A percentile compares a stretch with the other conserved stretches of the same genome.
phyloP scores from a whole-genome alignment of 2,888 invertebrate species.

The Erebia ligea region DNA sequence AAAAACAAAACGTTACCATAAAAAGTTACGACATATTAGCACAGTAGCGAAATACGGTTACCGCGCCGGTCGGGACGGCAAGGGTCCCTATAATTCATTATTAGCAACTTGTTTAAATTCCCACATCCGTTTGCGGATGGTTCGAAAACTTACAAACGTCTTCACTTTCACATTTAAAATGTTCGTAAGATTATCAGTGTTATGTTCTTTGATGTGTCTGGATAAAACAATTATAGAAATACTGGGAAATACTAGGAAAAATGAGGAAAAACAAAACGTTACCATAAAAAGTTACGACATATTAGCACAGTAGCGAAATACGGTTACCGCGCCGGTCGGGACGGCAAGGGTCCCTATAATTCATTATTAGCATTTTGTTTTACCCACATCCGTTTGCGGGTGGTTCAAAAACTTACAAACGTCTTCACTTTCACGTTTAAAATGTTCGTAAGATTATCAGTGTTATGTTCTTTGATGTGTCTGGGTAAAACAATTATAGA shows the following conservation, averaged over 20 bases:
- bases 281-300: slow-evolving; percentile 48
- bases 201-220: no score
- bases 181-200: no score
- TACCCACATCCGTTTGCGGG: slow-evolving; percentile 46
- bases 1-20: slow-evolving; percentile 46
- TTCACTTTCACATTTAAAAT: no score
- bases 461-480: no score
- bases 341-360: slow-evolving; percentile 50
- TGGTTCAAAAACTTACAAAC: no score
- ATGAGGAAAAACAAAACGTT: slow-evolving; percentile 44
- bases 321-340: slow-evolving; percentile 40
- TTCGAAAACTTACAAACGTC: no score
- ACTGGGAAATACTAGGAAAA: neutral
- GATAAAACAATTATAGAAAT: slow-evolving; percentile 45
- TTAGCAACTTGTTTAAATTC: slow-evolving; percentile 62
- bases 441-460: no score
- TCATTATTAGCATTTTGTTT: slow-evolving; percentile 71
- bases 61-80: slow-evolving; percentile 31
- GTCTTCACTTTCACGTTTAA: no score
- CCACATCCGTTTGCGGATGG: slow-evolving; percentile 36
- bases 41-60: slow-evolving; percentile 43
- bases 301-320: slow-evolving; percentile 46
- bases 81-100: slow-evolving; percentile 62
- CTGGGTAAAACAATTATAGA: slow-evolving; percentile 45
- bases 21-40: slow-evolving; percentile 49